These are phyloP conservation scores for Phalera bucephala DNA, from an alignment of 2,888 invertebrate species.

Conservation along the genomic window DNA sequence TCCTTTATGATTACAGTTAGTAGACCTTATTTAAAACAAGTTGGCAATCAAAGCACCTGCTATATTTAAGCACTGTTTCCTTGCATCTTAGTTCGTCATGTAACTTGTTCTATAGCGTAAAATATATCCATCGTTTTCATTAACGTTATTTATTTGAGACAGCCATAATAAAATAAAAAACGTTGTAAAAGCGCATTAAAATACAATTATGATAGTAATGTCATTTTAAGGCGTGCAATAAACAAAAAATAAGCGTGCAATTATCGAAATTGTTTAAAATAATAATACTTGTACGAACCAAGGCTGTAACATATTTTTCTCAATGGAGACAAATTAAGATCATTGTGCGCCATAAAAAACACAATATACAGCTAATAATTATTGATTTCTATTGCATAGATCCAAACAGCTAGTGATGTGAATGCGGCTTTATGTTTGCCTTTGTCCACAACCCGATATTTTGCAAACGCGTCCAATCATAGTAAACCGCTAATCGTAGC, in stretches of 20 bases:
- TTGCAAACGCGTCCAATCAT: too few species aligned
- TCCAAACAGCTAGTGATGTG: too few species aligned
- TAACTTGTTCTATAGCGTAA: not conserved
- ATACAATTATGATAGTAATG: not conserved
- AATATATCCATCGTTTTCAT: not conserved
- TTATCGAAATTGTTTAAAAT: not conserved
- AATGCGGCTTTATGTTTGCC: too few species aligned
- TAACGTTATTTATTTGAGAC: not conserved
- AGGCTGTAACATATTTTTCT: not conserved
- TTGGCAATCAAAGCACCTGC: too few species aligned
- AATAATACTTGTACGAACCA: not conserved
- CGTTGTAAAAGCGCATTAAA: too few species aligned
- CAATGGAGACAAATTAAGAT: not conserved
- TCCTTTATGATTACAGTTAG: too few species aligned
- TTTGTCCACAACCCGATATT: too few species aligned
- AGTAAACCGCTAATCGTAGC: too few species aligned
- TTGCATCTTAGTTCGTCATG: not conserved
- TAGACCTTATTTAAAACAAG: too few species aligned
- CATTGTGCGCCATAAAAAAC: not conserved
- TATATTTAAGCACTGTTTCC: too few species aligned
- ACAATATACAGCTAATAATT: not conserved
- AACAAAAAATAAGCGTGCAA: not conserved
- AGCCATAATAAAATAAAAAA: too few species aligned
- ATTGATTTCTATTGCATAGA: not conserved
- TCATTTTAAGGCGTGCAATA: not conserved